These are phyloP conservation scores for Acleris emargana DNA, from an alignment of 2,888 invertebrate species.

Conservation along the genomic window DNA sequence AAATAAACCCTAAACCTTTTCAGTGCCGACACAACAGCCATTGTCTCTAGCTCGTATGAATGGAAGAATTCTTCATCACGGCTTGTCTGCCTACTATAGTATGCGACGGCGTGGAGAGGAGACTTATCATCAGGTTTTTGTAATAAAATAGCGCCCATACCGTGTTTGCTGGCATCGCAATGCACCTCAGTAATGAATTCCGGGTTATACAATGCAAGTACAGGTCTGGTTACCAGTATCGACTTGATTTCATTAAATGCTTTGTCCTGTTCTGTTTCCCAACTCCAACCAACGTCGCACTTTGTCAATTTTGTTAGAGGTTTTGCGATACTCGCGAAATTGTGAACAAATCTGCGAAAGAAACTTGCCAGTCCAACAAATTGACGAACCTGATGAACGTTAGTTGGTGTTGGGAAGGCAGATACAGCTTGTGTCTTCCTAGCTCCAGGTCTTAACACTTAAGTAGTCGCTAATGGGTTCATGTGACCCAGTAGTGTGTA, in stretches of 20 bases:
- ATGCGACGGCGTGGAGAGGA: neutral
- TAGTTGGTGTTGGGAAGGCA: neutral
- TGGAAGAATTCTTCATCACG: slow-evolving; percentile 1
- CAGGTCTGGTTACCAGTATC: no score
- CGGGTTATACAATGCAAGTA: no score
- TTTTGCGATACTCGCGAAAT: neutral
- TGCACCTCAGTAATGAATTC: no score
- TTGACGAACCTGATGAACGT: neutral
- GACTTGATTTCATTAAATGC: neutral
- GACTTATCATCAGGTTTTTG: neutral
- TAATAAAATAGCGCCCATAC: no score
- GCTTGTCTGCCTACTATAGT: slow-evolving; percentile 1
- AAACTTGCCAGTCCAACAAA: slow-evolving; percentile 1
- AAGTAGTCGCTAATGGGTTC: no score
- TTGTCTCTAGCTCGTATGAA: slow-evolving; percentile 3
- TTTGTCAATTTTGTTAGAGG: neutral
- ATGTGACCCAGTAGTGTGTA: no score
- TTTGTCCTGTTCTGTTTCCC: neutral
- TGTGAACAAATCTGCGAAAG: neutral
- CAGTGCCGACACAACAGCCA: neutral
- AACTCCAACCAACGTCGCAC: neutral
- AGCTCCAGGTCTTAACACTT: neutral
- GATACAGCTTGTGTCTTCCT: neutral
- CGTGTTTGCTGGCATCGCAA: no score
- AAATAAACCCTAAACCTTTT: neutral